phyloP scores from a whole-genome alignment of 2,797 vertebrate species.

The Numenius phaeopus region DNA sequence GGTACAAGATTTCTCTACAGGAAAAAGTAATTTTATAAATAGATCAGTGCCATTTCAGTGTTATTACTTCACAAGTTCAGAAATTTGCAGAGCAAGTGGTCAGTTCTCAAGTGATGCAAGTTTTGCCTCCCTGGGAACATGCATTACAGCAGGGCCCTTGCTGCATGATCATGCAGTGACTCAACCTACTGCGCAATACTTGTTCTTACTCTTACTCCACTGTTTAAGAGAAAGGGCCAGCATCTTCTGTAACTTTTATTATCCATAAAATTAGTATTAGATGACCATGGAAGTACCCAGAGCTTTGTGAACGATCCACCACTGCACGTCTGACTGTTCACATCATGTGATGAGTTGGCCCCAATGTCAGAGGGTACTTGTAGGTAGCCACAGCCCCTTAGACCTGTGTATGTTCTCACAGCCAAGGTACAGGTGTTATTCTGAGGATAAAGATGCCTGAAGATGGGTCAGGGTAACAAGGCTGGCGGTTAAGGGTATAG shows the following conservation, averaged over 20 bases:
- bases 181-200: not conserved
- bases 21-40: slow-evolving; percentile 21
- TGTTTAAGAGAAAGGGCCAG: not conserved
- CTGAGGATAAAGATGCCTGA: not conserved
- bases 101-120: not conserved
- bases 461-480: not conserved
- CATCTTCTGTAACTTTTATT: not conserved
- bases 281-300: not conserved
- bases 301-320: not conserved
- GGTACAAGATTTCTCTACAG: not conserved
- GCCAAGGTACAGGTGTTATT: not conserved
- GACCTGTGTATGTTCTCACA: rapidly evolving
- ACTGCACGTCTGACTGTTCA: not conserved
- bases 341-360: rapidly evolving
- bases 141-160: not conserved
- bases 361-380: not conserved
- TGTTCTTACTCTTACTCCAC: not conserved
- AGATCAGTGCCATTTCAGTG: not conserved
- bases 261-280: not conserved
- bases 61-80: not conserved
- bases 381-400: not conserved
- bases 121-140: not conserved
- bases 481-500: not conserved
- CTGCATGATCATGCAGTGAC: not conserved
- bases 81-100: not conserved